Evolutionary conservation across 2,888 invertebrate genomes (phyloP), one percentile per base, ranked within the genome.

Genomic region (Crossocerus cetratus): DNA sequence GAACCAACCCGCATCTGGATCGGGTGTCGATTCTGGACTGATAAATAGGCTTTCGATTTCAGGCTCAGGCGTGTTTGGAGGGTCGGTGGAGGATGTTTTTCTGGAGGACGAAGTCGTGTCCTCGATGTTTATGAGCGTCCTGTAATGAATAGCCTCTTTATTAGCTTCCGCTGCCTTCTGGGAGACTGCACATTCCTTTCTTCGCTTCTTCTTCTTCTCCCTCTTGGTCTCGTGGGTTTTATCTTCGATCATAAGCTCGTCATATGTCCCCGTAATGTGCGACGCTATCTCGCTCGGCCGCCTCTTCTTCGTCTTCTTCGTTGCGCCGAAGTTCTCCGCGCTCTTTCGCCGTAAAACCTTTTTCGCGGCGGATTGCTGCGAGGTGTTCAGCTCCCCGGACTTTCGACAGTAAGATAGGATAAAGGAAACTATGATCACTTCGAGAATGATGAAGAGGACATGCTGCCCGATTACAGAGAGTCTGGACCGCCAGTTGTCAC

Each of bases 201-300:
- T 92, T 78, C 91, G 90, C 89, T 90, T 91, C 84, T 91, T 90
- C 81, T 92, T 92, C 84, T 91, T 92, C 14, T 87, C 88, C 32
- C 85, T 88, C 22, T 90, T 86, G 8, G 81, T 86, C 42, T 83
- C 87, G 0, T 90, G 90, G 2, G 91, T 90, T 8, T 90, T 90
- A 65, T 93, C 92, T 20, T 92, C 91, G 65, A 93, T 92, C 79
- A 93, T 88, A 22, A 94, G 90, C 60, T 94, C 93, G 43, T 92
- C 89, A 65, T 94, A 93, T 21, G 92, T 93, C 21, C 94, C 92
- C 0, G 92, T 84, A 18, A 91, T 91, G 54, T 85, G 86, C 4
- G 91, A 86, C 2, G 91, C 91, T 57, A 91, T 91, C 77, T 96
- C 96, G 85, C 96, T 96, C 0, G 96, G 96, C 60, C 96, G 91